These are phyloP conservation scores for Aratinga solstitialis DNA, from an alignment of 2,797 vertebrate genomes.

Conservation along the genomic window DNA sequence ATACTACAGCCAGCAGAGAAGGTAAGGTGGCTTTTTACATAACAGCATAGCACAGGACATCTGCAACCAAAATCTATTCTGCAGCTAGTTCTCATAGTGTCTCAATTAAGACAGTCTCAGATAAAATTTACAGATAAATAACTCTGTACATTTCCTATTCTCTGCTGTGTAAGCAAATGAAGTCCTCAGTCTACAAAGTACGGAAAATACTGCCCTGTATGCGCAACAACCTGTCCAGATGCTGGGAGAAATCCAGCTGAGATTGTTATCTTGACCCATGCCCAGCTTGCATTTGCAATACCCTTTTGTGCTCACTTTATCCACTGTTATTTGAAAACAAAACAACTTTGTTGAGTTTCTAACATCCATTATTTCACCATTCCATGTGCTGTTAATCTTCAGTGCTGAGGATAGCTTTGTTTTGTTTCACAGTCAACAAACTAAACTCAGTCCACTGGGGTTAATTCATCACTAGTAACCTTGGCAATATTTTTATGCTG, in stretches of 20 bases:
- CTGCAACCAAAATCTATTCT: slow-evolving; percentile 11
- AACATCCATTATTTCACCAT: neutral
- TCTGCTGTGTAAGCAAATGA: neutral
- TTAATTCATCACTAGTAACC: slow-evolving; percentile 63
- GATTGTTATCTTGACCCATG: neutral
- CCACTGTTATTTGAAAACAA: neutral
- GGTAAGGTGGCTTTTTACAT: slow-evolving; percentile 15
- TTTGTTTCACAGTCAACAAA: slow-evolving; percentile 34
- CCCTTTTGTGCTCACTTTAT: neutral
- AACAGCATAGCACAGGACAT: slow-evolving; percentile 30
- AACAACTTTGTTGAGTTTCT: neutral
- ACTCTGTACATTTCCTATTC: neutral
- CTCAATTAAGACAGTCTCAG: neutral
- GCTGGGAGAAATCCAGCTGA: neutral
- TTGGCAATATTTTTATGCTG: slow-evolving; percentile 41
- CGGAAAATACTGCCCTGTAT: neutral
- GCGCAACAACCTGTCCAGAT: neutral
- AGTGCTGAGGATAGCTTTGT: neutral
- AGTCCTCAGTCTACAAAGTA: neutral
- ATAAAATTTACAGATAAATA: neutral
- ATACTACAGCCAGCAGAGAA: neutral
- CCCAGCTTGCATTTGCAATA: neutral
- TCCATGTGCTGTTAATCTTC: neutral
- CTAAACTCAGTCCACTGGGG: slow-evolving; percentile 38
- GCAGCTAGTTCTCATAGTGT: neutral